phyloP scores from a whole-genome alignment of 2,113 vertebrate genomes.

The Clarias macrocephalus region DNA sequence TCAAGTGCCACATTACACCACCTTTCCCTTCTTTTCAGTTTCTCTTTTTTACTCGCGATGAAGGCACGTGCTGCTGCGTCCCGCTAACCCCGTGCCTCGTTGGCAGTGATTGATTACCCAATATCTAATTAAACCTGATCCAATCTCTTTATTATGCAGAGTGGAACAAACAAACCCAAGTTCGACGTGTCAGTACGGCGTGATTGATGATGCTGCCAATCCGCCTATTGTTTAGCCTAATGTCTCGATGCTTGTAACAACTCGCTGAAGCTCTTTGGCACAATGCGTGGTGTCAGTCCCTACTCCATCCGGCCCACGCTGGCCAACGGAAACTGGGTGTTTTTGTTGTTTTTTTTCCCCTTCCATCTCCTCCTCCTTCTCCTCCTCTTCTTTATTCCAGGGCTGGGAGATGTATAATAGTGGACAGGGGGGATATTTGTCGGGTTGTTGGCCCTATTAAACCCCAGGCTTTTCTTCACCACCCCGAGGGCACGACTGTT shows the following conservation, averaged over 20 bases:
- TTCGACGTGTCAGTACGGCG: constrained; percentile 83
- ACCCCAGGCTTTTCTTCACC: constrained; percentile 53
- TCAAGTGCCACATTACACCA: not conserved
- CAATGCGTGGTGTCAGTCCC: constrained; percentile 91
- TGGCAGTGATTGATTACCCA: constrained; percentile 99
- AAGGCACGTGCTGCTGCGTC: constrained; percentile 67
- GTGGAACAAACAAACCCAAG: constrained; percentile 99
- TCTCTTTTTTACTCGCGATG: constrained; percentile 62
- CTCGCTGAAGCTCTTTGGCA: constrained; percentile 86
- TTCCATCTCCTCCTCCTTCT: constrained; percentile 14
- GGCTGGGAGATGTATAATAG: constrained; percentile 46
- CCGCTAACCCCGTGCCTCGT: constrained; percentile 86
- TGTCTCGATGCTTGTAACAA: constrained; percentile 98
- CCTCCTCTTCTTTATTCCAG: constrained; percentile 51
- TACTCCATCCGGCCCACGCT: constrained; percentile 69
- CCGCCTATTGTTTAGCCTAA: constrained; percentile 91
- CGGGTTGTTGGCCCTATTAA: constrained; percentile 77
- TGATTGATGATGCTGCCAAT: constrained; percentile 99
- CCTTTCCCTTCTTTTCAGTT: constrained; percentile 65
- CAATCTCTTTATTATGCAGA: constrained; percentile 99
- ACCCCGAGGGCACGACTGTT: constrained; percentile 62
- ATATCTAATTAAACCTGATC: constrained; percentile 99
- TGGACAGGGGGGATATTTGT: constrained; percentile 69
- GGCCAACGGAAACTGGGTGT: constrained; percentile 61
- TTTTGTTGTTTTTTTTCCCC: not conserved